These are phyloP conservation scores for Lissocephala sabroskyi DNA, from an alignment of 2,888 invertebrate species.

Conservation along the genomic window DNA sequence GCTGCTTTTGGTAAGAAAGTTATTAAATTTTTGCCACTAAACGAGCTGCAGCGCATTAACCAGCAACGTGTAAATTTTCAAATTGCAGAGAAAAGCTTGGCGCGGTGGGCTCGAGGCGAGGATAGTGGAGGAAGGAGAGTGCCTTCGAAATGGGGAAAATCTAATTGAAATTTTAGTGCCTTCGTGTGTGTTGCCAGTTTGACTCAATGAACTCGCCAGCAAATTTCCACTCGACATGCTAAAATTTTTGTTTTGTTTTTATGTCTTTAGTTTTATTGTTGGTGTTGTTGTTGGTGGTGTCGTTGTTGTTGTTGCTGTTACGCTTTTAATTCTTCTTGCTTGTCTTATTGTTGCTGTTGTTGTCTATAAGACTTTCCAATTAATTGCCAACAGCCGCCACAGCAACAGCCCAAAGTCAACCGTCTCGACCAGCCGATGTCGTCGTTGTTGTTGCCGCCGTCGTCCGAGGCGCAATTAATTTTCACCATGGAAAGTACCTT, in stretches of 20 bases:
- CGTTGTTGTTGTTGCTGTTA: neutral
- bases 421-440: neutral
- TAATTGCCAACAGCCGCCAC: conserved; percentile 40
- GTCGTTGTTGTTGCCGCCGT: neutral
- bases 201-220: neutral
- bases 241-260: conserved; percentile 21
- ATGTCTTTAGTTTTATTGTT: conserved; percentile 10
- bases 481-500: conserved; percentile 64
- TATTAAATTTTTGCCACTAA: conserved; percentile 11
- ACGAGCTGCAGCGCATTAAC: neutral
- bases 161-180: conserved; percentile 12
- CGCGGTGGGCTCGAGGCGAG: too few relatives aligned
- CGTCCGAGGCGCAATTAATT: conserved; percentile 50
- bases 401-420: conserved; percentile 24
- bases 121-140: too few relatives aligned
- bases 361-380: conserved; percentile 46
- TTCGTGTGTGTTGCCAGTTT: conserved; percentile 1
- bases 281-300: neutral
- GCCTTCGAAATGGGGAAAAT: too few relatives aligned
- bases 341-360: conserved; percentile 6
- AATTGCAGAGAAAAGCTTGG: too few relatives aligned
- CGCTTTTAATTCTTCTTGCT: neutral
- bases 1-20: conserved; percentile 3
- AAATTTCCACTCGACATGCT: conserved; percentile 8
- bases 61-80: too few relatives aligned